Evolutionary conservation across 2,888 invertebrate species (phyloP), one percentile per base, ranked within the genome.

Genomic region (Argyra leucocephala): DNA sequence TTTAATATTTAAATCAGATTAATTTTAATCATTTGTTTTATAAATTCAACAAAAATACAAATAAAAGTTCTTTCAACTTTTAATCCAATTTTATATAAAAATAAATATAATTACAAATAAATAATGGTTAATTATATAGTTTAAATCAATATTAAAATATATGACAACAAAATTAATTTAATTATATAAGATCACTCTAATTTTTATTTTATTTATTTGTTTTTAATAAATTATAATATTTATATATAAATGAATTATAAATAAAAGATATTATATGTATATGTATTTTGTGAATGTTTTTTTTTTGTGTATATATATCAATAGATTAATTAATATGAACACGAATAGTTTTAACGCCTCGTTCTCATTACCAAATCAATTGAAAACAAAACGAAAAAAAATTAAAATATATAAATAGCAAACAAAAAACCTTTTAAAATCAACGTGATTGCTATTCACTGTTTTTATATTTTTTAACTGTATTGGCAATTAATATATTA

Each of bases 311-410:
- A 48, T n/a, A 15, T 48, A 18, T 48, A 48, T 18, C 48, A 48
- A 48, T 48, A n/a, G n/a, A n/a, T n/a, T n/a, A 48, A 48, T 48
- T 48, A 48, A 48, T 48, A 5, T 48, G 48, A 48, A 48, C 48
- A 15, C 18, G 18, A 48, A 48, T 48, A 48, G 48, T 18, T 48
- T 48, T 48, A 48, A 48, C n/a, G n/a, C 48, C 48, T 48, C 48
- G 48, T 48, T 48, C 48, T 18, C 48, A 48, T 15, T 48, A 48
- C n/a, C 48, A 48, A 48, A 48, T 48, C 48, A 48, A 48, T 48
- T 48, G 48, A 48, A 48, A 26, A 26, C 4, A 26, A 26, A 26
- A 26, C 4, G 26, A 26, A 26, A 31, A 31, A 31, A 7, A 31
- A 12, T 31, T 31, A 31, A 31, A 31, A 7, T 31, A 10, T 3